Base-by-base conservation (phyloP, 2,113 vertebrate species). In the Cavia porcellus region DNA sequence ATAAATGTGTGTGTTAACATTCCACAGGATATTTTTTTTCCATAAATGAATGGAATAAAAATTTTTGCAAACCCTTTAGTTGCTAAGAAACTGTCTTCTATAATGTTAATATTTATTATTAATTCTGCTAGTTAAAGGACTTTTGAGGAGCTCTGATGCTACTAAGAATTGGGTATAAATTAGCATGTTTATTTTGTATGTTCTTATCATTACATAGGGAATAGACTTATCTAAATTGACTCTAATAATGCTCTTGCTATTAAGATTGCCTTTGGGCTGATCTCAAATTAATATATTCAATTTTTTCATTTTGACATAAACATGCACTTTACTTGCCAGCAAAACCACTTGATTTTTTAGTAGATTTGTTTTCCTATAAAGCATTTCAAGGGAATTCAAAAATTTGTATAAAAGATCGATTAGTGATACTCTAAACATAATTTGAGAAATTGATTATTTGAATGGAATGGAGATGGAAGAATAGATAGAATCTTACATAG, bases 281-380 rank as follows among this genome's bases (percentile, higher is more conserved):
- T 95, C 38, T 96, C 82, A 95, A 90, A 89, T 96, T 95, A 94
- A 85, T 74, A 57, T 28, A 47, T 86, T 96, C n/a, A 83, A 74
- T 84, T 89, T 59, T 66, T 77, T 52, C 25, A 75, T 83, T 84
- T 90, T 86, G 45, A 66, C n/a, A 52, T 47, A 94, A 97, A 88
- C 11, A 7, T n/a, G 12, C 45, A 38, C 28, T 61, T 92, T n/a
- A 59, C 84, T 96, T 94, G 59, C 45, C 32, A 86, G 66, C 20
- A 86, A 90, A 97, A 90, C 38, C 28, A 7, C 3, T 9, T n/a
- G 45, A 9, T 42, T 79, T 88, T 93, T 50, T 9, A 47, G 12
- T 32, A 47, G 22, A 66, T 75, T 52, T 61, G 30, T 84, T 79
- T 64, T 35, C 30, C 86, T 82, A 17, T 11, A 15, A 19, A 70